A percentile compares a stretch with the other conserved stretches of the same genome.
These are phyloP conservation scores for Leptodactylus fallax DNA, from an alignment of 2,797 vertebrate genomes.

Conservation along the genomic window DNA sequence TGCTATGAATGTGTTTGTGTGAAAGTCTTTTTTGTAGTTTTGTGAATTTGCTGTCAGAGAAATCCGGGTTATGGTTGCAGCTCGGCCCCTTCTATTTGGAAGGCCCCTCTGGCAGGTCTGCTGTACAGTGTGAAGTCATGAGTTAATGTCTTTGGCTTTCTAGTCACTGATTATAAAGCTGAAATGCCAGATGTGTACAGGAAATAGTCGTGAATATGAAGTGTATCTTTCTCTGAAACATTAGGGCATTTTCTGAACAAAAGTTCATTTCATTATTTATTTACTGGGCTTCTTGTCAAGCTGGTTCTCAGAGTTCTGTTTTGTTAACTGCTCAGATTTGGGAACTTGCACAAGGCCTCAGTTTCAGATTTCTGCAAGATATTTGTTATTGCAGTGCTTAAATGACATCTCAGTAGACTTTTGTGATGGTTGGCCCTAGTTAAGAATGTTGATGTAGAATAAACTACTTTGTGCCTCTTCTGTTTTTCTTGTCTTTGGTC, in stretches of 20 bases:
- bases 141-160: constrained; percentile 55
- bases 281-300: constrained; percentile 18
- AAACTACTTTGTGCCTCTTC: not conserved
- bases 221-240: constrained; percentile 21
- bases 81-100: constrained; percentile 31
- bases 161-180: constrained; percentile 52
- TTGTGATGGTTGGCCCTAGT: constrained; percentile 37
- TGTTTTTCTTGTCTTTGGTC: not conserved
- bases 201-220: constrained; percentile 37
- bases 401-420: not conserved
- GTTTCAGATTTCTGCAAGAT: constrained; percentile 32
- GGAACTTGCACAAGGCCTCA: not conserved
- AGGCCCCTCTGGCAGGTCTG: constrained; percentile 49
- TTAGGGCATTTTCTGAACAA: constrained; percentile 19
- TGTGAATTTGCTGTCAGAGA: not conserved
- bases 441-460: constrained; percentile 26
- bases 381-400: constrained; percentile 32
- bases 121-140: constrained; percentile 51
- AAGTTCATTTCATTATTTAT: constrained; percentile 27
- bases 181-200: constrained; percentile 60
- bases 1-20: not conserved
- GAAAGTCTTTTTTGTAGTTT: not conserved
- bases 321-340: constrained; percentile 22
- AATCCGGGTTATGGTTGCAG: not conserved
- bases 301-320: not conserved